Percentiles rank a stretch among this genome's conserved stretches.
phyloP scores from a whole-genome alignment of 2,888 invertebrate species.

The Ariolimax columbianus region DNA sequence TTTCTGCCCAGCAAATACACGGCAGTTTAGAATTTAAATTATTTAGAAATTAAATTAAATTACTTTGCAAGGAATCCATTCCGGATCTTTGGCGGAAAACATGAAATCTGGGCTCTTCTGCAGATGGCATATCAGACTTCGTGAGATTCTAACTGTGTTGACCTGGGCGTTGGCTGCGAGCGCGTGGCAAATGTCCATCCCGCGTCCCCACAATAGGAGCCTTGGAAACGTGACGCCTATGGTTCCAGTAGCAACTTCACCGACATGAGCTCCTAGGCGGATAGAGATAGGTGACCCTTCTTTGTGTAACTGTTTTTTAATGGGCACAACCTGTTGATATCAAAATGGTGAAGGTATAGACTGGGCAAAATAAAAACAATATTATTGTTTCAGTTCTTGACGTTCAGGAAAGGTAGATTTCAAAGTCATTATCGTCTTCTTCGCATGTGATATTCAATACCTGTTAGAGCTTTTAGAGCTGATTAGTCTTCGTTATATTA shows the following conservation, averaged over 20 bases:
- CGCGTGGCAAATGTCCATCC: constrained; percentile 58
- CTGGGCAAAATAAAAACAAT: too few species aligned
- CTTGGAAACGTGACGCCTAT: constrained; percentile 59
- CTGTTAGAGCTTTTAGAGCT: too few species aligned
- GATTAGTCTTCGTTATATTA: too few species aligned
- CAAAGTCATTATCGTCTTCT: too few species aligned
- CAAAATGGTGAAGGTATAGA: too few species aligned
- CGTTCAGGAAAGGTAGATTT: too few species aligned
- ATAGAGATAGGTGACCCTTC: constrained; percentile 33
- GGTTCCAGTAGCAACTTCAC: constrained; percentile 62
- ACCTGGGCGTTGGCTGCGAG: constrained; percentile 54
- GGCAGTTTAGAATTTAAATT: background rate
- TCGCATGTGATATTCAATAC: too few species aligned
- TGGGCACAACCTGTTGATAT: background rate
- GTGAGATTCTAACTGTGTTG: constrained; percentile 57
- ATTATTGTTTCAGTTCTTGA: too few species aligned
- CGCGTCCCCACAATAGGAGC: constrained; percentile 59
- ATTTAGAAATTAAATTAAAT: background rate
- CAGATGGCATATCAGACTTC: constrained; percentile 52
- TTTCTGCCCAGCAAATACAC: background rate
- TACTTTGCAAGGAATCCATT: constrained; percentile 48
- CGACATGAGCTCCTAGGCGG: constrained; percentile 54
- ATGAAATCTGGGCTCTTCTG: constrained; percentile 52
- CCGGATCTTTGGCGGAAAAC: constrained; percentile 43
- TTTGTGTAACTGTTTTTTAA: background rate